Evolutionary conservation across 2,888 invertebrate genomes (phyloP).

Genomic region (Selenia dentaria): DNA sequence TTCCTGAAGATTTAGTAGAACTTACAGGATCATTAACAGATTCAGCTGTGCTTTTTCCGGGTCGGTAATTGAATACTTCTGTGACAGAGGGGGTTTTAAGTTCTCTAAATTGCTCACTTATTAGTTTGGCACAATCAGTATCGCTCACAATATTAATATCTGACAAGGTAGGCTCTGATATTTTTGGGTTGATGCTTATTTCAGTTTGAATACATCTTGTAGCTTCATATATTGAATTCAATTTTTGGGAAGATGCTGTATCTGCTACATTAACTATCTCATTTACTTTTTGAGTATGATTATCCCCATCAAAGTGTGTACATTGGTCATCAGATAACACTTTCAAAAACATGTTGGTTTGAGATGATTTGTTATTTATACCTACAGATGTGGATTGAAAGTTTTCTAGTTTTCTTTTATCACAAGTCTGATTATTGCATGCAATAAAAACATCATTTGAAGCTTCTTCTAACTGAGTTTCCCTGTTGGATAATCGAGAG

Average conservation of each 20-base stretch:
- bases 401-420: conserved; percentile 2
- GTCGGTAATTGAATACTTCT: conserved; percentile 21
- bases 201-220: conserved; percentile 72
- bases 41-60: conserved; percentile 3
- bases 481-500: conserved; percentile 49
- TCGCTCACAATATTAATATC: conserved; percentile 64
- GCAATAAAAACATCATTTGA: conserved; percentile 12
- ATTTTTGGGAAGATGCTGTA: conserved; percentile 16
- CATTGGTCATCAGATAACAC: conserved; percentile 40
- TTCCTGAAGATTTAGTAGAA: conserved; percentile 27
- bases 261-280: conserved; percentile 14
- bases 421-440: conserved; percentile 16
- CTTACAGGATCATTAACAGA: background rate
- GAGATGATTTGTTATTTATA: conserved; percentile 54
- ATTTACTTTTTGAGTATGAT: conserved; percentile 4
- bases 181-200: conserved; percentile 71
- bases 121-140: conserved; percentile 50
- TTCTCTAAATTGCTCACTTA: conserved; percentile 52
- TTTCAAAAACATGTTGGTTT: conserved; percentile 58
- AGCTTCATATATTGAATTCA: conserved; percentile 47
- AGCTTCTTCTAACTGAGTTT: conserved; percentile 36
- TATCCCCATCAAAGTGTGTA: conserved; percentile 28
- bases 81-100: conserved; percentile 33
- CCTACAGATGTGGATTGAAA: conserved; percentile 3
- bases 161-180: conserved; percentile 65